phyloP scores from a whole-genome alignment of 1,140 invertebrate genomes.

The Gonatopus flavifemur region DNA sequence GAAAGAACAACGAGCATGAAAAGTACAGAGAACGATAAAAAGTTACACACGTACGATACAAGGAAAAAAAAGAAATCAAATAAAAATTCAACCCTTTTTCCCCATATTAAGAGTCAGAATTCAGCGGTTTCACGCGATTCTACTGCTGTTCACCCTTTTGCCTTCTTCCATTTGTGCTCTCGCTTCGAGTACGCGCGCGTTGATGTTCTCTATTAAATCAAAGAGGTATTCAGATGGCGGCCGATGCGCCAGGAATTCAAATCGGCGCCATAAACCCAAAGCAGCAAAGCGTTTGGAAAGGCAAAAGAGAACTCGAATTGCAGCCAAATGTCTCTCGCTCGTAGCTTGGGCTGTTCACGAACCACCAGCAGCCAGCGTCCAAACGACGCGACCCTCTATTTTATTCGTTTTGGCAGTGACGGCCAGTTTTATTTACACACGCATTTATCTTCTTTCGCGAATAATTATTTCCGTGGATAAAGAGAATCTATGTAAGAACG shows the following conservation, averaged over 20 bases:
- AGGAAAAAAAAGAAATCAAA: no score
- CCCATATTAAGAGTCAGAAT: no score
- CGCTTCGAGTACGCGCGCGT: constrained; percentile 31
- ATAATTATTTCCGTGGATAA: background rate
- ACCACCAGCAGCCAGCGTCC: no score
- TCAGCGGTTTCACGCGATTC: no score
- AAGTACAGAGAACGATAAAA: no score
- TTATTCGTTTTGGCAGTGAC: background rate
- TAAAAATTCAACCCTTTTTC: no score
- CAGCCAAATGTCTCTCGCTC: constrained; percentile 30
- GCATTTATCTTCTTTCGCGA: background rate
- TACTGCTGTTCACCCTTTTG: constrained; percentile 15
- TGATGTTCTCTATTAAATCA: constrained; percentile 54
- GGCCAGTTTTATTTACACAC: no score
- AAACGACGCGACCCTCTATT: background rate
- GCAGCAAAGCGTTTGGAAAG: constrained; percentile 9
- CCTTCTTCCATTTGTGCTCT: background rate
- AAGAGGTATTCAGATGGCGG: constrained; percentile 47
- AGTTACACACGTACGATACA: no score
- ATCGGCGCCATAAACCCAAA: constrained; percentile 34
- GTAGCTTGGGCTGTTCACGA: no score
- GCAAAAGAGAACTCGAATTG: constrained; percentile 25
- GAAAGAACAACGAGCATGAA: no score
- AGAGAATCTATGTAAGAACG: no score
- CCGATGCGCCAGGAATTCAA: constrained; percentile 48